Evolutionary conservation across 2,797 vertebrate species (phyloP).

Genomic region (Lateolabrax maculatus): DNA sequence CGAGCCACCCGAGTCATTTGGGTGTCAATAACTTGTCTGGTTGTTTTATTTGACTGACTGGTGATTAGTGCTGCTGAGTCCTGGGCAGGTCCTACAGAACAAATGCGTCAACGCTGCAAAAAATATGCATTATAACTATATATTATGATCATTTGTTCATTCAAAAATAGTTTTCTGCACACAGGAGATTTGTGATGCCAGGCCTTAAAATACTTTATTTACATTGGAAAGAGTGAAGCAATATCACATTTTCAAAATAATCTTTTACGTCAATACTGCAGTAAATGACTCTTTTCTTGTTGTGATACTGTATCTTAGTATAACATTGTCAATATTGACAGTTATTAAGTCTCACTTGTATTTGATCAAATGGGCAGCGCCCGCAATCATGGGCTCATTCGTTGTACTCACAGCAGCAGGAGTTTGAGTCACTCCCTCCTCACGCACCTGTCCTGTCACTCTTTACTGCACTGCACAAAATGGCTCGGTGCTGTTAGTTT

Average conservation of each 20-base stretch:
- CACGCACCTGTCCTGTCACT: constrained; percentile 54
- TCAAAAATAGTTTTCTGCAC: constrained; percentile 21
- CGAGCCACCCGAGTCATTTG: constrained; percentile 59
- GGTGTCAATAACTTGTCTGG: constrained; percentile 68
- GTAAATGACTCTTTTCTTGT: background rate
- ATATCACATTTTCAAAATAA: constrained; percentile 1
- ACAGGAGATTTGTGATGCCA: background rate
- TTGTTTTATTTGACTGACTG: constrained; percentile 65
- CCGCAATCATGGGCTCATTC: background rate
- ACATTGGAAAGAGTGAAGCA: background rate
- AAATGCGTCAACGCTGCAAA: background rate
- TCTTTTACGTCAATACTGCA: background rate
- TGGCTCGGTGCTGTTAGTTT: background rate
- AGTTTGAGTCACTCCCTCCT: constrained; percentile 14
- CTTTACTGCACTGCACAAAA: background rate
- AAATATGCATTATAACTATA: background rate
- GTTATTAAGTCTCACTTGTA: constrained; percentile 9
- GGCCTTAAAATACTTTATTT: constrained; percentile 1
- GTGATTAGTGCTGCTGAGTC: constrained; percentile 35
- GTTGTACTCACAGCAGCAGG: constrained; percentile 21
- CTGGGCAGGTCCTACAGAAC: constrained; percentile 12
- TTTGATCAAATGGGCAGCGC: constrained; percentile 22
- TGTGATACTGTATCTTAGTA: background rate
- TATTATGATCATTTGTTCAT: constrained; percentile 13
- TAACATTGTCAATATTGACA: constrained; percentile 35